Evolutionary conservation across 1,140 invertebrate species (phyloP), one percentile per base, ranked within the genome.

Genomic region (Akabosia matsudoensis): DNA sequence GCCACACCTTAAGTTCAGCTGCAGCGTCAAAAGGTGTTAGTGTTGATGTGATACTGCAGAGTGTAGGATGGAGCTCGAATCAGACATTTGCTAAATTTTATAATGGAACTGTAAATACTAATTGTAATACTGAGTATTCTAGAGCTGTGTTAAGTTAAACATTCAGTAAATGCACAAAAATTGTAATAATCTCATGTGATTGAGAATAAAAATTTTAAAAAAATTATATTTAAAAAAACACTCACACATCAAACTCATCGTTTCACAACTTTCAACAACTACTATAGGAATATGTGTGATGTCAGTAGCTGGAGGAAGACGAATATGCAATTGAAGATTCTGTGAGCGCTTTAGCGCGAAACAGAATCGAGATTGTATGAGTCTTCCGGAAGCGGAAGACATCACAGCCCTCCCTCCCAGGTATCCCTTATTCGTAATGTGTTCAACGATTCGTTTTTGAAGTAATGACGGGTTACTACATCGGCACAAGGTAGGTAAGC

Each of bases 371-470:
- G 4, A 56, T 56, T 56, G 54, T 56, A 56, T 56, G 10, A 56
- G 54, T 56, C 54, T 56, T 56, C 54, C 54, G 54, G 22, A 56
- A 56, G 14, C 54, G 54, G 54, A 56, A 56, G 54, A 56, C 10
- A 45, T 45, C 54, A 56, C 54, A 56, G 10, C 22, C 54, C 22
- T 16, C 54, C 54, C 54, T 16, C 54, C 54, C 54, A 56, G 10
- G 54, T 24, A 4, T 22, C 22, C 54, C 37, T 18, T 45, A 56
- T 4, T 56, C 24, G 54, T 10, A 4, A 56, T 16, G 10, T 56
- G 54, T 24, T 56, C 54, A 24, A 56, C 54, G 54, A 45, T 45
- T 45, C 54, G 54, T 10, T 24, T 56, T 56, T 56, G 7, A 56
- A 56, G 24, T 56, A 56, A 56, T 56, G 54, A 45, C 37, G 37